These are phyloP conservation scores for Brachionus sp. DNA, from an alignment of 1,140 invertebrate species.

Conservation along the genomic window DNA sequence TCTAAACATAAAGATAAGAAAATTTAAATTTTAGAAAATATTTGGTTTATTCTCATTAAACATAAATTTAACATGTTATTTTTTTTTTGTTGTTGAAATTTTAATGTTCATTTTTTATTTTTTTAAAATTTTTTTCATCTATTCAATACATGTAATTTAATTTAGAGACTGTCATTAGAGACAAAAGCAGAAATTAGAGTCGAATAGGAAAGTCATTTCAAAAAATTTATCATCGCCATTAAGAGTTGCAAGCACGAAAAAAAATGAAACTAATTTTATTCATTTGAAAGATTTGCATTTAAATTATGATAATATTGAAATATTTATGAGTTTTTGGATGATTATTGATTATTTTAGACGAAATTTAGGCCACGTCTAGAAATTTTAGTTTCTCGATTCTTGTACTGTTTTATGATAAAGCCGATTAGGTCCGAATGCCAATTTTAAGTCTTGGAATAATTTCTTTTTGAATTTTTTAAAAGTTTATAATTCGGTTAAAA, in stretches of 20 bases:
- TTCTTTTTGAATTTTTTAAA: not conserved
- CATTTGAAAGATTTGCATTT: slow-evolving; percentile 3
- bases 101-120: not conserved
- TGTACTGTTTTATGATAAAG: not conserved
- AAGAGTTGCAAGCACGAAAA: not conserved
- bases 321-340: not conserved
- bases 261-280: not conserved
- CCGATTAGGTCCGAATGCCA: not conserved
- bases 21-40: not conserved
- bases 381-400: not conserved
- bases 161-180: not conserved
- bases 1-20: slow-evolving; percentile 1
- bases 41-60: not conserved
- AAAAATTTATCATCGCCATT: not conserved
- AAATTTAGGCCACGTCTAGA: not conserved
- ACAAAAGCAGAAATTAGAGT: not conserved
- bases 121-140: not conserved
- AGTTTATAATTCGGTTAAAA: not conserved
- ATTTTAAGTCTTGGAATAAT: not conserved
- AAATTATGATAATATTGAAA: slow-evolving; percentile 12
- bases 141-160: not conserved
- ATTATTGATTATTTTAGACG: slow-evolving; percentile 1
- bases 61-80: not conserved
- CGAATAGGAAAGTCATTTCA: not conserved
- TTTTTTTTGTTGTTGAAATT: not conserved